These are phyloP conservation scores for Osmerus mordax DNA, from an alignment of 2,113 vertebrate species.

Conservation along the genomic window DNA sequence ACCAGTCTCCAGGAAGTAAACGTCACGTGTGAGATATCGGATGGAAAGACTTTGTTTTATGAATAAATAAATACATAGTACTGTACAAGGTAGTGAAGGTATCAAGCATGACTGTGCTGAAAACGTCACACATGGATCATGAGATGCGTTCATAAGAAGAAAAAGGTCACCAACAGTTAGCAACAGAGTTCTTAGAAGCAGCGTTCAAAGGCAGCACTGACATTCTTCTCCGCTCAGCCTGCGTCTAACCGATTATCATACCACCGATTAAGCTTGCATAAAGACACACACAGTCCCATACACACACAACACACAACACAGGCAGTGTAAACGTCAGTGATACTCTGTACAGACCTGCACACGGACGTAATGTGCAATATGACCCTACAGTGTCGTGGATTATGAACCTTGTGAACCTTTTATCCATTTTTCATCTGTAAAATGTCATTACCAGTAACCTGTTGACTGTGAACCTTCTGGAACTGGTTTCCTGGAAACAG, in stretches of 20 bases:
- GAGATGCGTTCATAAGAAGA: not conserved
- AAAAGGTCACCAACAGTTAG: too few species aligned
- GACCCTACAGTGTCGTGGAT: not conserved
- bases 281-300: too few species aligned
- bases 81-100: not conserved
- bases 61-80: constrained; percentile 16
- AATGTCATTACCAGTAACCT: too few species aligned
- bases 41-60: not conserved
- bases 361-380: not conserved
- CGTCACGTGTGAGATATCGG: not conserved
- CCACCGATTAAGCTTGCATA: not conserved
- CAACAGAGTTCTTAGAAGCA: not conserved
- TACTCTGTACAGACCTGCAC: too few species aligned
- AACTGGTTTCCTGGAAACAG: too few species aligned
- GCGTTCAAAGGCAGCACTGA: constrained; percentile 7
- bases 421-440: too few species aligned
- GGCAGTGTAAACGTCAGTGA: too few species aligned
- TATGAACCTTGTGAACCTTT: not conserved
- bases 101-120: not conserved
- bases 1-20: not conserved
- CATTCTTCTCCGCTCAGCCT: too few species aligned
- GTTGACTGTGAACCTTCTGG: too few species aligned
- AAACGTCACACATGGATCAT: constrained; percentile 5
- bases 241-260: too few species aligned
- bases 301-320: too few species aligned